Base-by-base conservation (phyloP, 2,797 vertebrate species). In the Hybognathus amarus region DNA sequence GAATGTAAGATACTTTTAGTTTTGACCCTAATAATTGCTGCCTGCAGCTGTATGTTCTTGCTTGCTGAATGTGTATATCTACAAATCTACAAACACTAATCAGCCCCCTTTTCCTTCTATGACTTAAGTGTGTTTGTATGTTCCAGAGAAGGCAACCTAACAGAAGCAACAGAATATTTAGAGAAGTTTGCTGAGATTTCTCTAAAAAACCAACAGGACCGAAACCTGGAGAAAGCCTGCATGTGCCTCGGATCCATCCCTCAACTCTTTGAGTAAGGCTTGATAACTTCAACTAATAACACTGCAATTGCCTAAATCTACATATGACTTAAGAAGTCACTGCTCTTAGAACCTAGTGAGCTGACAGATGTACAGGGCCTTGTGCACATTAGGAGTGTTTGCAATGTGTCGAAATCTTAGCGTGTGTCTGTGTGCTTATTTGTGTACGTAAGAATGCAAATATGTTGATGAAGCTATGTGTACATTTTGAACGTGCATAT, bases 401-500 rank as follows among this genome's bases (percentile, higher is more conserved):
- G 22, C 42, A 42, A 22, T 18, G 52, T 27, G 59, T 30, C 6
- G 5, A 27, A 24, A 59, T 59, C 27, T 2, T 30, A 17, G 13
- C 27, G 10, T 20, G 20, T 13, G 2, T 56, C 6, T 38, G 47
- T 75, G 27, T 78, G 75, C 47, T 18, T 79, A 5, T 70, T 79
- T 68, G 12, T 87, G 33, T 82, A 87, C 45, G 66, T 47, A 98
- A n/a, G 97, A 92, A 91, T 22, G n/a, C n/a, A 85, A 91, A 56
- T 96, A 94, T 18, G n/a, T n/a, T n/a, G 70, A 22, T 0, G 85
- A 87, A 87, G 94, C 95, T 10, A n/a, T 89, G 85, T 15, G 89
- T 93, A 45, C 91, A 89, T 87, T 96, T 96, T 87, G 90, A 82
- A 38, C 91, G 89, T 83, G 94, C 95, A 80, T 96, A 89, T 30